Conservation (phyloP, 2,888 invertebrate genomes). For the Mechanitis messenoides region DNA sequence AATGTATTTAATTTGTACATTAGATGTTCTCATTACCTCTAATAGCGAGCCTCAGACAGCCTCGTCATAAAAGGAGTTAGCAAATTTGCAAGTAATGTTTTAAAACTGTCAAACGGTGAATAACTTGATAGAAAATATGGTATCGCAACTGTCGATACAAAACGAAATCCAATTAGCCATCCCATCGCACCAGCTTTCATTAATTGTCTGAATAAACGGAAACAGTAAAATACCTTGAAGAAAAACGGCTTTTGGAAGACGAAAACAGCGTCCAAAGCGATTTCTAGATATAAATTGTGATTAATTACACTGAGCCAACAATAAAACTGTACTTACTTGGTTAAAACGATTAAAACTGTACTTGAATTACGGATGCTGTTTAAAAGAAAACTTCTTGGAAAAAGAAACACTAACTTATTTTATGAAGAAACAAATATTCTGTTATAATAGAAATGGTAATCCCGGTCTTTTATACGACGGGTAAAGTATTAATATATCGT, state of each 20-base stretch:
- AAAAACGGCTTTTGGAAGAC: constrained; percentile 11
- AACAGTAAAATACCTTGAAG: constrained; percentile 45
- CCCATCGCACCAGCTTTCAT: constrained; percentile 60
- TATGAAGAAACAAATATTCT: too few relatives aligned
- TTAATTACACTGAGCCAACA: constrained; percentile 17
- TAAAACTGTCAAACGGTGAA: constrained; percentile 50
- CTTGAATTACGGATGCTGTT: constrained; percentile 1
- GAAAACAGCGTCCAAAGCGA: constrained; percentile 20
- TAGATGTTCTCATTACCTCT: too few relatives aligned
- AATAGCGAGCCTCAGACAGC: too few relatives aligned
- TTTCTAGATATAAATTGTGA: constrained; percentile 32
- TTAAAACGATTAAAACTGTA: constrained; percentile 8
- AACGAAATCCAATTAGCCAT: constrained; percentile 68
- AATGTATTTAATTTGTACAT: too few relatives aligned
- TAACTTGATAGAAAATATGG: constrained; percentile 47
- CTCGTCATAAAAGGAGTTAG: too few relatives aligned
- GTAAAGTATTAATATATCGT: too few relatives aligned
- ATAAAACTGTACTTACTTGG: constrained; percentile 19
- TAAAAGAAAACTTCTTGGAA: too few relatives aligned
- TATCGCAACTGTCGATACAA: constrained; percentile 56
- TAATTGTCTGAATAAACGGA: constrained; percentile 54
- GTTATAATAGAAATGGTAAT: too few relatives aligned
- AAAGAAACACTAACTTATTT: too few relatives aligned
- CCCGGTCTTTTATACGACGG: too few relatives aligned
- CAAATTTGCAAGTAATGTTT: neutral